These are phyloP conservation scores for Chironomus striatipennis DNA, from an alignment of 1,140 invertebrate genomes.

Conservation along the genomic window DNA sequence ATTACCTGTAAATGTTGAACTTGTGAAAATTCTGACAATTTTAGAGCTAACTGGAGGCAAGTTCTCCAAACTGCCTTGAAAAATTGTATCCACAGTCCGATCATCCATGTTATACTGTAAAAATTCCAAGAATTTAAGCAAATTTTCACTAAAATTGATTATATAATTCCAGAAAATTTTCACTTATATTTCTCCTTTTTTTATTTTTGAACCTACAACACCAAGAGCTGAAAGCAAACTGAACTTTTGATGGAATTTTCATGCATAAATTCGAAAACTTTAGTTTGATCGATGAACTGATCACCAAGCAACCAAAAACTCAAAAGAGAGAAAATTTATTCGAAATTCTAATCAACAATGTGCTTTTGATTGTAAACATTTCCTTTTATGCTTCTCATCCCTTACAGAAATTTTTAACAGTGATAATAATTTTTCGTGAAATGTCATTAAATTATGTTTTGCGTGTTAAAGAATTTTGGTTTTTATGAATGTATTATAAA, in stretches of 20 bases:
- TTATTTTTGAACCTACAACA: not conserved
- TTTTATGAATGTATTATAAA: too few species aligned
- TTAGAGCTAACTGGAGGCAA: slow-evolving; percentile 93
- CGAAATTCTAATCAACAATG: too few species aligned
- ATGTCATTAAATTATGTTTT: too few species aligned
- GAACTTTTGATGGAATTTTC: not conserved
- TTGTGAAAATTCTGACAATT: slow-evolving; percentile 97
- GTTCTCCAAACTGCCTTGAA: slow-evolving; percentile 77
- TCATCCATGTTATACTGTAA: slow-evolving; percentile 67
- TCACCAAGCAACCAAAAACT: not conserved
- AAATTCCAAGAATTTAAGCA: not conserved
- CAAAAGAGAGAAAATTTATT: too few species aligned
- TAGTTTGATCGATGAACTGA: not conserved
- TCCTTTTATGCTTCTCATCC: too few species aligned
- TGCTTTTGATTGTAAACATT: too few species aligned
- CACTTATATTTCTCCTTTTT: not conserved
- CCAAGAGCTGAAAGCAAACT: not conserved
- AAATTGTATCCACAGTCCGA: slow-evolving; percentile 80
- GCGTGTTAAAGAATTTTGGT: too few species aligned
- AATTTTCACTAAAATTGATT: not conserved
- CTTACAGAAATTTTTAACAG: too few species aligned
- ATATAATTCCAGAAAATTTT: not conserved
- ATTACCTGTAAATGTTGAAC: slow-evolving; percentile 95
- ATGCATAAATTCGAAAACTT: not conserved
- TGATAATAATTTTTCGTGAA: too few species aligned